Base-by-base conservation (phyloP, 2,113 vertebrate genomes). In the Nannospalax galili region DNA sequence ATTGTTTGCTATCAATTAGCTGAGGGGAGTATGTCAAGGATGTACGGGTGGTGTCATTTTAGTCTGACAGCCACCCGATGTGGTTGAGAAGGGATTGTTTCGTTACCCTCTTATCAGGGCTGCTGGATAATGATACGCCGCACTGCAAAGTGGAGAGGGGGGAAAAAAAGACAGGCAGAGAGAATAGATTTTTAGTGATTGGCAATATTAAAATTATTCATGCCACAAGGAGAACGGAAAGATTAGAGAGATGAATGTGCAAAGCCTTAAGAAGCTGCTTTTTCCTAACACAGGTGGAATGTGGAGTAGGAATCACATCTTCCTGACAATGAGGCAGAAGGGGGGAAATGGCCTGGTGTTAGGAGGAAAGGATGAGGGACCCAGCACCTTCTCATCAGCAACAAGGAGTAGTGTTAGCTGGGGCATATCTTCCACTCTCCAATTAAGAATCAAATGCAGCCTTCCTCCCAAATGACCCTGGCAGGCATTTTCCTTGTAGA, bases 181-280 rank as follows among this genome's bases (percentile, higher is more conserved):
- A 93, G 80, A 97, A 92, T 84, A 96, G 88, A 92, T 91, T 92
- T 94, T 85, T 95, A 96, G 78, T 80, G 94, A 95, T 96, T 96
- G n/a, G 70, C 94, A 97, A 78, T 86, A 87, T 95, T 93, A 95
- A 97, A 98, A 97, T 97, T 97, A 97, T 97, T 98, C 87, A 84
- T 97, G 82, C 94, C 62, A 15, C 72, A 91, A 95, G 86, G 85
- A 97, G 73, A 90, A 95, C 19, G 52, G 40, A 97, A 95, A 94
- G 84, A 78, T 95, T 87, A 3, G 19, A 96, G 96, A 92, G 62
- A 3, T 19, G 93, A 90, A 56, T 92, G 37, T 96, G 81, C 74
- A 95, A 95, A 87, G 19, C 69, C 92, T 74, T 86, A 30, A 95
- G 90, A 96, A 97, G 32, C 9, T 85, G 28, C 70, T 60, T 72